These are phyloP conservation scores for Amazona vittata DNA, from an alignment of 2,113 vertebrate genomes.

Conservation along the genomic window DNA sequence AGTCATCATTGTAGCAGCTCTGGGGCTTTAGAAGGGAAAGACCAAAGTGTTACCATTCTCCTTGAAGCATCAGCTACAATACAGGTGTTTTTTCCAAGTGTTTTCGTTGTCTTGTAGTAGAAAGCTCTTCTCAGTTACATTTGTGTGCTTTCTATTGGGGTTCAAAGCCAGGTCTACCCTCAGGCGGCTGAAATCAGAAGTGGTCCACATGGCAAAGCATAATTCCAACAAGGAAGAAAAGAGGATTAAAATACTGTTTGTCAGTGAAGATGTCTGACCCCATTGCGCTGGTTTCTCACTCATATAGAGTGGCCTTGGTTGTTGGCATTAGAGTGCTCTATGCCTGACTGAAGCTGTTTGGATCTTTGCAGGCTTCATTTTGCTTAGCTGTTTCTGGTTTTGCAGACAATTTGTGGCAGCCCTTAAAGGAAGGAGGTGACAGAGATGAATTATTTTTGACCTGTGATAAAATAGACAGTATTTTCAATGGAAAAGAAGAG, in stretches of 20 bases:
- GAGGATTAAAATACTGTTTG: background rate
- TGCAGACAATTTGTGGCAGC: rapidly evolving
- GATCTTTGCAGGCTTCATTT: background rate
- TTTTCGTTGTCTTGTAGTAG: background rate
- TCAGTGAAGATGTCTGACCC: background rate
- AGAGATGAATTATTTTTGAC: constrained; percentile 1
- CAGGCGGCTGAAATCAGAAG: background rate
- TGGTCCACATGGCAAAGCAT: background rate
- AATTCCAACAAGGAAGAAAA: background rate
- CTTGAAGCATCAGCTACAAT: background rate
- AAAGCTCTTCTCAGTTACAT: background rate
- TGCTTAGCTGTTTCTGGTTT: background rate
- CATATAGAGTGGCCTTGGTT: background rate
- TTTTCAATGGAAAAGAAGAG: background rate
- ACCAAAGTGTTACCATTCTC: background rate
- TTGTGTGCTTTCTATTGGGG: background rate
- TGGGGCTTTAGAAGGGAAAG: constrained; percentile 4
- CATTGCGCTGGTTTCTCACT: background rate
- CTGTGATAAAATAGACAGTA: background rate
- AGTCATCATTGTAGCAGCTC: background rate
- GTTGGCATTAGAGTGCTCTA: background rate
- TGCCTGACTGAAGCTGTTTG: background rate
- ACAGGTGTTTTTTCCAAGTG: background rate
- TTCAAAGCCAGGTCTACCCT: background rate
- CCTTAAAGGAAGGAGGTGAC: background rate